A percentile compares a stretch with the other conserved stretches of the same genome.
Conservation (phyloP, 2,888 invertebrate genomes). For the Fragum sueziense region DNA sequence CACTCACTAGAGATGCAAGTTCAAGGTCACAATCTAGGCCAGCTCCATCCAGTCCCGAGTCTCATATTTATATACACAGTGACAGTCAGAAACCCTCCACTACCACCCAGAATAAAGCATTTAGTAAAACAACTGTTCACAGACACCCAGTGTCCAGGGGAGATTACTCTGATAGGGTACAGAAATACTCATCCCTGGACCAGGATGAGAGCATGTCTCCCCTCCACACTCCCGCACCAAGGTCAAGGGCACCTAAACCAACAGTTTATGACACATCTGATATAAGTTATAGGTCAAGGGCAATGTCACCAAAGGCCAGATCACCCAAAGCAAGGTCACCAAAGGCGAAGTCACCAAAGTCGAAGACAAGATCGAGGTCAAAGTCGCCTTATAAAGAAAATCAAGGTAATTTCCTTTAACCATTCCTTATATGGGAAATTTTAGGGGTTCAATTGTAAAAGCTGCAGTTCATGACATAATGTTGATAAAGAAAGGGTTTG, state of each 20-base stretch:
- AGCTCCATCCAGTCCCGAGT: slow-evolving; percentile 52
- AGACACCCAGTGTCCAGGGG: slow-evolving; percentile 38
- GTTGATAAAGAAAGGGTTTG: no score
- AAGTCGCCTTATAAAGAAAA: slow-evolving; percentile 53
- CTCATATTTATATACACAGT: slow-evolving; percentile 43
- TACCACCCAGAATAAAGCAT: slow-evolving; percentile 57
- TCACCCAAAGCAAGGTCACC: slow-evolving; percentile 31
- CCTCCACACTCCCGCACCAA: slow-evolving; percentile 77
- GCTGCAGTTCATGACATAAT: no score
- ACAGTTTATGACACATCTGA: slow-evolving; percentile 63
- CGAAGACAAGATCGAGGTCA: slow-evolving; percentile 38
- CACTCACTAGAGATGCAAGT: slow-evolving; percentile 62
- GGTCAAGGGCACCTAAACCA: slow-evolving; percentile 74
- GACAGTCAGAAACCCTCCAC: slow-evolving; percentile 14
- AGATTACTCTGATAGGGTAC: slow-evolving; percentile 53
- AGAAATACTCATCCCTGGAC: slow-evolving; percentile 55
- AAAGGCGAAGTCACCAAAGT: slow-evolving; percentile 27
- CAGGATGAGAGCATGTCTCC: slow-evolving; percentile 66
- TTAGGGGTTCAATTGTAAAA: no score
- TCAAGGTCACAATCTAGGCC: slow-evolving; percentile 47
- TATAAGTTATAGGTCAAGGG: slow-evolving; percentile 49
- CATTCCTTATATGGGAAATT: no score
- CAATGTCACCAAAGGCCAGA: slow-evolving; percentile 36
- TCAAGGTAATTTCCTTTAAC: slow-evolving; percentile 33
- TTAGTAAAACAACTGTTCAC: slow-evolving; percentile 62